These are phyloP conservation scores for Melikaiella ostensackeni DNA, from an alignment of 2,888 invertebrate genomes.

Conservation along the genomic window DNA sequence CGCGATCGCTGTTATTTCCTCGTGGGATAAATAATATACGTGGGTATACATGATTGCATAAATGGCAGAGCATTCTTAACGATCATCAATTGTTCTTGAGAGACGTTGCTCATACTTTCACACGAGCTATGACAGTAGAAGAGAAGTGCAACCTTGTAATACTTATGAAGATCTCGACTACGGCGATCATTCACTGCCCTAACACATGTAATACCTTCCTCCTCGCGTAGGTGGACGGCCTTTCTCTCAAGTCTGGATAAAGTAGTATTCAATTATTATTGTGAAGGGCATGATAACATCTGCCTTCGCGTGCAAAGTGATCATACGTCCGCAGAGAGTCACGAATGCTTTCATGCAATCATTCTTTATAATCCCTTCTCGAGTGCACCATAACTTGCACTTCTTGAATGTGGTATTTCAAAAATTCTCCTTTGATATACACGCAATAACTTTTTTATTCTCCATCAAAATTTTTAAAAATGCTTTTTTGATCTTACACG, in stretches of 20 bases:
- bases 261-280: conserved; percentile 36
- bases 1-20: no score
- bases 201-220: conserved; percentile 43
- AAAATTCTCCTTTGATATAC: not conserved
- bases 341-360: conserved; percentile 5
- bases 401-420: not conserved
- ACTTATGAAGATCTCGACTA: conserved; percentile 50
- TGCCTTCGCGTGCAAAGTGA: not conserved
- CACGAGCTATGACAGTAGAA: conserved; percentile 15
- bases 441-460: not conserved
- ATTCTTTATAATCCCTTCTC: not conserved
- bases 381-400: not conserved
- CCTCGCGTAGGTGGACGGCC: conserved; percentile 47
- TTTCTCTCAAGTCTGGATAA: conserved; percentile 46
- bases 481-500: no score
- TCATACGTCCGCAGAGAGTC: not conserved
- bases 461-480: no score
- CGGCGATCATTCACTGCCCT: conserved; percentile 44
- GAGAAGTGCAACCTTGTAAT: conserved; percentile 51
- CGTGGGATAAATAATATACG: not conserved
- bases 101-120: conserved; percentile 1
- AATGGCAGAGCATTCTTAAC: conserved; percentile 3
- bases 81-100: conserved; percentile 33
- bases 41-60: conserved; percentile 4
- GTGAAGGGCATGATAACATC: conserved; percentile 11